Evolutionary conservation across 2,888 invertebrate genomes (phyloP).

Genomic region (Hirtodrosophila duncani): DNA sequence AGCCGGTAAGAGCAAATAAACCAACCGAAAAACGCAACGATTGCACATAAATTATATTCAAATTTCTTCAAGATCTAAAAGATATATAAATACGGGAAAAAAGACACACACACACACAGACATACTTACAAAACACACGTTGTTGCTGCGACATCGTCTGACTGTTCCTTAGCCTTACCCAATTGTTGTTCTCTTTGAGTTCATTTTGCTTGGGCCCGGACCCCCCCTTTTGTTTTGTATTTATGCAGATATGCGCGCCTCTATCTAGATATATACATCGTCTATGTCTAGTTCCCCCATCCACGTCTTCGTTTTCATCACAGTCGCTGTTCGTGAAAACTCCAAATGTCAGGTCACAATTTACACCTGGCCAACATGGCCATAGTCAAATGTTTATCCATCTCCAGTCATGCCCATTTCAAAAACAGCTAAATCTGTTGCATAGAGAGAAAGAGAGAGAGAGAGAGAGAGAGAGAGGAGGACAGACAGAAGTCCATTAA

Average conservation of each 20-base stretch:
- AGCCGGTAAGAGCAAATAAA: constrained; percentile 43
- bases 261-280: constrained; percentile 31
- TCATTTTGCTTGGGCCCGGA: constrained; percentile 4
- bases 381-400: neutral
- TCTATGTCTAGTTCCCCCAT: constrained; percentile 1
- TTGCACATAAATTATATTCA: constrained; percentile 75
- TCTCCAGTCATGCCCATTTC: too few species aligned
- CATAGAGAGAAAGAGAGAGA: too few species aligned
- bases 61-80: constrained; percentile 70
- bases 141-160: neutral
- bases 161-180: neutral
- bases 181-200: constrained; percentile 5
- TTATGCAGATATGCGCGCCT: constrained; percentile 60
- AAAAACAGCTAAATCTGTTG: too few species aligned
- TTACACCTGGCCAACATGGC: constrained; percentile 8
- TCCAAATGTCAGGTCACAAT: constrained; percentile 23
- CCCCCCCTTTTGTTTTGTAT: constrained; percentile 42
- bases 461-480: too few species aligned
- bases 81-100: constrained; percentile 66
- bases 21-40: constrained; percentile 69
- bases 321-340: constrained; percentile 28
- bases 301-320: neutral
- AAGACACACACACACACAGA: constrained; percentile 24
- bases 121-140: constrained; percentile 5
- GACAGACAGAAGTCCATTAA: constrained; percentile 20